phyloP scores from a whole-genome alignment of 2,113 vertebrate species.

The Merops nubicus region DNA sequence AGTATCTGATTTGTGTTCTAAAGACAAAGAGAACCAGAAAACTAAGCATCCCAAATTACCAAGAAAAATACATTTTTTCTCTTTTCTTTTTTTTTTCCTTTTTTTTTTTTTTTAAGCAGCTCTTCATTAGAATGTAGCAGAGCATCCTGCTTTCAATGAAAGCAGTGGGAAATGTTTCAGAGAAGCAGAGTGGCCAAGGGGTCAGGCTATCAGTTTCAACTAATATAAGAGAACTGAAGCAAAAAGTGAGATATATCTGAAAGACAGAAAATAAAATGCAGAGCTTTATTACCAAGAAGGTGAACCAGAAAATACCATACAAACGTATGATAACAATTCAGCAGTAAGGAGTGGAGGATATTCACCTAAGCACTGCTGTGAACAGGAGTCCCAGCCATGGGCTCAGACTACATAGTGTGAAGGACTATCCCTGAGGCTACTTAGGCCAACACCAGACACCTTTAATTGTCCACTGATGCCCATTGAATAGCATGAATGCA shows the following conservation, averaged over 20 bases:
- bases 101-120: neutral
- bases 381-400: neutral
- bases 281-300: neutral
- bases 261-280: constrained; percentile 1
- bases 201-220: constrained; percentile 34
- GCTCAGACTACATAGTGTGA: neutral
- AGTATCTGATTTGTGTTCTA: neutral
- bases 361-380: neutral
- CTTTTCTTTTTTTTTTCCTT: too few species aligned
- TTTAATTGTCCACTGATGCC: neutral
- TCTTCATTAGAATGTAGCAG: constrained; percentile 23
- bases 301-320: neutral
- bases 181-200: constrained; percentile 17
- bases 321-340: neutral
- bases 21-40: constrained; percentile 14
- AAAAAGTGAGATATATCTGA: neutral
- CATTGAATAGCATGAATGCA: neutral
- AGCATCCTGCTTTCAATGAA: constrained; percentile 17
- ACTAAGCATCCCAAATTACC: neutral
- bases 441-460: neutral
- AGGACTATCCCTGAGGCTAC: neutral
- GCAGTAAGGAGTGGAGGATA: neutral
- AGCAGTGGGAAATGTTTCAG: constrained; percentile 23
- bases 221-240: neutral
- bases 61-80: neutral